Percentiles rank a stretch among this genome's conserved stretches.
These are phyloP conservation scores for Sminthopsis crassicaudata DNA, from an alignment of 2,113 vertebrate genomes.

Conservation along the genomic window DNA sequence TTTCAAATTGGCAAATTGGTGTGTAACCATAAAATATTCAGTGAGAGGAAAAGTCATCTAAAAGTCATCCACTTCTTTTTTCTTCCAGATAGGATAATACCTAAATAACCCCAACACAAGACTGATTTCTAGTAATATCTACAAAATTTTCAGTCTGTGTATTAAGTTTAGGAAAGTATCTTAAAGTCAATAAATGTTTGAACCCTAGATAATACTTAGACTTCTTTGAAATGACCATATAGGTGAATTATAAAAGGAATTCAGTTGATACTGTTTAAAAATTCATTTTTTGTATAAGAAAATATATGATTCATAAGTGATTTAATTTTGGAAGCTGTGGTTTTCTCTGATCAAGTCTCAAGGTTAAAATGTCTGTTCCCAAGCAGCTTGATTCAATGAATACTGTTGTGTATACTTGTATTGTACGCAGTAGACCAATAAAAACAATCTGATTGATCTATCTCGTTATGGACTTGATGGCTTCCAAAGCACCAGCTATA, in stretches of 20 bases:
- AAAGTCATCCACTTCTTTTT: constrained; percentile 49
- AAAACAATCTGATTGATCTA: constrained; percentile 84
- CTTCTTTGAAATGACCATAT: constrained; percentile 64
- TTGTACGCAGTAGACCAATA: constrained; percentile 82
- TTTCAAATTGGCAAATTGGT: constrained; percentile 6
- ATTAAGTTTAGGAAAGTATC: constrained; percentile 46
- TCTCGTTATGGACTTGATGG: constrained; percentile 84
- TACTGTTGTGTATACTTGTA: constrained; percentile 79
- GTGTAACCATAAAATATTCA: constrained; percentile 30
- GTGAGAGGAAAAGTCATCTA: not conserved
- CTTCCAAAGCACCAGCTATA: constrained; percentile 83
- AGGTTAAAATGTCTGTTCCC: constrained; percentile 79
- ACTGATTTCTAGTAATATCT: constrained; percentile 33
- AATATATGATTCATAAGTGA: constrained; percentile 77
- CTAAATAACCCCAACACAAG: constrained; percentile 35
- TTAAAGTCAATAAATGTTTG: constrained; percentile 57
- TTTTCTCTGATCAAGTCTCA: constrained; percentile 77
- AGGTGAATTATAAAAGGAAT: constrained; percentile 74
- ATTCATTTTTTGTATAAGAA: constrained; percentile 78
- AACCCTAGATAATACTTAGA: constrained; percentile 47
- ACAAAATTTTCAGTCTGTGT: constrained; percentile 23
- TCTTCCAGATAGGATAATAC: constrained; percentile 28
- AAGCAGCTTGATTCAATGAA: constrained; percentile 78
- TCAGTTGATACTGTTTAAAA: constrained; percentile 78
- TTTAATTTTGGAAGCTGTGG: constrained; percentile 75